Percentiles rank a stretch among this genome's conserved stretches.
phyloP scores from a whole-genome alignment of 2,888 invertebrate species.

The Macrophya alboannulata region DNA sequence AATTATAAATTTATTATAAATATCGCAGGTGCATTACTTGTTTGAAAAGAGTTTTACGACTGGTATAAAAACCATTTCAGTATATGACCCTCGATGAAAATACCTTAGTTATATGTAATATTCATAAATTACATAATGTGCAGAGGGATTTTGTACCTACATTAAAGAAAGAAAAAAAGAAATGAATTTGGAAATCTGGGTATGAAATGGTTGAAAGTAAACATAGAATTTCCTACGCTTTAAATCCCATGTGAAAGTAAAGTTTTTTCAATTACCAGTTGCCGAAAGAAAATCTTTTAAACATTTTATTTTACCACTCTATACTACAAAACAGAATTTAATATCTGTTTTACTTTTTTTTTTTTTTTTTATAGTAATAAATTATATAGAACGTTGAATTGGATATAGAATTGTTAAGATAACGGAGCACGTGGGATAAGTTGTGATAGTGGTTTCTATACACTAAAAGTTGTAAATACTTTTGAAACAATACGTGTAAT shows the following conservation, averaged over 20 bases:
- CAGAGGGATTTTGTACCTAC: neutral
- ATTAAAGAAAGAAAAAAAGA: too few relatives aligned
- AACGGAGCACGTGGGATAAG: constrained; percentile 15
- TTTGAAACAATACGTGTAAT: constrained; percentile 44
- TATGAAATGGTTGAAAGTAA: constrained; percentile 13
- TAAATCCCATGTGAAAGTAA: constrained; percentile 38
- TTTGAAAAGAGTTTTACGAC: constrained; percentile 59
- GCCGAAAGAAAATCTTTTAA: neutral
- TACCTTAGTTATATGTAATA: neutral
- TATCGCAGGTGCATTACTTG: constrained; percentile 59
- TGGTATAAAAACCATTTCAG: constrained; percentile 18
- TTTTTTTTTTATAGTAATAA: neutral
- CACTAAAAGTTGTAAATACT: constrained; percentile 49
- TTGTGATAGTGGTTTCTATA: neutral
- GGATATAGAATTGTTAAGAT: neutral
- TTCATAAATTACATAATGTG: neutral
- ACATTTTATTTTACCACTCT: neutral
- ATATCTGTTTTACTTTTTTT: neutral
- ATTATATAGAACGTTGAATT: neutral
- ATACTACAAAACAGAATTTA: neutral
- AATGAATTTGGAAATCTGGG: neutral
- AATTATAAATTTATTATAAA: constrained; percentile 62
- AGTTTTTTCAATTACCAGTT: neutral
- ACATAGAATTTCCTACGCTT: neutral
- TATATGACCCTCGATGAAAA: neutral